Base-by-base conservation (phyloP, 2,888 invertebrate genomes). In the Camptogramma bilineatum region DNA sequence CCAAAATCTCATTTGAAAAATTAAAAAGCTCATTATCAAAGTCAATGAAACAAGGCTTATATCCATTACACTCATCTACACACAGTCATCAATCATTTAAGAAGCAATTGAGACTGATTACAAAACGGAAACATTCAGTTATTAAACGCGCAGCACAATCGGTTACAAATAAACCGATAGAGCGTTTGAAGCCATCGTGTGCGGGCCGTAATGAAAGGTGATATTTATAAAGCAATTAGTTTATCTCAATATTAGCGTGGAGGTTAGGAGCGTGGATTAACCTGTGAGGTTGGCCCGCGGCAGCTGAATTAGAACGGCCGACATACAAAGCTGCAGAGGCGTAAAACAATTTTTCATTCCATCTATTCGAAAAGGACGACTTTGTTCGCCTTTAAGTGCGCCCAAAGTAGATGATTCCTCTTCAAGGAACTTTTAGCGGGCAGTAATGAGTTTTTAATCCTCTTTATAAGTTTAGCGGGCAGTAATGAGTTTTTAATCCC, bases 211-310 rank as follows among this genome's bases (percentile, higher is more conserved):
- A 85, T 83, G 76, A 82, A 84, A 80, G 80, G 78, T 81, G 80
- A 83, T 83, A 83, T 85, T 85, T 85, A 85, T 82, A 84, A 82
- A 85, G 82, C 83, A 82, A 87, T 87, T 84, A 86, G 82, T 86
- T 88, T 87, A 88, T 86, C 86, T 85, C 74, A 78, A 79, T 82
- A 86, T 82, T 84, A 85, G 79, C 79, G 77, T 74, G 73, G 74
- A 79, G 76, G 34, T 39, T 39, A 39, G 34, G 34, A 39, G 34
- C 34, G 34, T 39, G 80, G 78, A 84, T 87, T 86, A 87, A 79
- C 80, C 77, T 75, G 73, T 57, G 64, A 50, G 64, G 28, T 60
- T 61, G 78, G 77, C 76, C 64, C 70, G 73, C 71, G 73, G 68
- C 57, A 50, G 53, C 39, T 21, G 44, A 66, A 53, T 44, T 31